A percentile compares a stretch with the other conserved stretches of the same genome.
Conservation (phyloP, 2,797 vertebrate species). For the Oreonectes daqikongensis region DNA sequence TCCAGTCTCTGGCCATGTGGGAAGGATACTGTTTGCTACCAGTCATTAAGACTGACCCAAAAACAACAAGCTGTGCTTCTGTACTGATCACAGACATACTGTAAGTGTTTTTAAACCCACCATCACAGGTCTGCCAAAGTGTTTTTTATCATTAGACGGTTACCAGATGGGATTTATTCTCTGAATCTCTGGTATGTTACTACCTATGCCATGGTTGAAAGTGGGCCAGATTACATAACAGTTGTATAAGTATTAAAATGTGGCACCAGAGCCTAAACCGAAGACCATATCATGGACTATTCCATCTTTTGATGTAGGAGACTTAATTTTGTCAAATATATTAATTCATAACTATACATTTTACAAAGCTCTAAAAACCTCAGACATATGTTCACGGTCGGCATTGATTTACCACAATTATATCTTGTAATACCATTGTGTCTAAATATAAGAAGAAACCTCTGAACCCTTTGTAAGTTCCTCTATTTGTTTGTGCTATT, state of each 20-base stretch:
- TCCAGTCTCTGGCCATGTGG: constrained; percentile 21
- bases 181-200: constrained; percentile 60
- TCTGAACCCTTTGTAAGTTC: constrained; percentile 4
- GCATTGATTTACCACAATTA: background rate
- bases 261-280: too few relatives aligned
- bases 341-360: too few relatives aligned
- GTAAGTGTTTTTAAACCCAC: constrained; percentile 1
- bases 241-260: too few relatives aligned
- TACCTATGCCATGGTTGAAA: background rate
- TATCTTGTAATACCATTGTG: background rate
- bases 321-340: too few relatives aligned
- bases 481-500: constrained; percentile 54
- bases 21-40: constrained; percentile 38
- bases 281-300: too few relatives aligned
- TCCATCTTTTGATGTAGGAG: too few relatives aligned
- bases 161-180: constrained; percentile 43
- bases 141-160: constrained; percentile 37
- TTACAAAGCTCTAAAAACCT: background rate
- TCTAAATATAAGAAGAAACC: constrained; percentile 31
- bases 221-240: background rate
- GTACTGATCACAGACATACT: constrained; percentile 8
- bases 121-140: background rate
- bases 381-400: background rate
- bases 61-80: constrained; percentile 46
- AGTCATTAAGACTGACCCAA: constrained; percentile 48